phyloP scores from a whole-genome alignment of 2,888 invertebrate species.

The Anoplius nigerrimus region DNA sequence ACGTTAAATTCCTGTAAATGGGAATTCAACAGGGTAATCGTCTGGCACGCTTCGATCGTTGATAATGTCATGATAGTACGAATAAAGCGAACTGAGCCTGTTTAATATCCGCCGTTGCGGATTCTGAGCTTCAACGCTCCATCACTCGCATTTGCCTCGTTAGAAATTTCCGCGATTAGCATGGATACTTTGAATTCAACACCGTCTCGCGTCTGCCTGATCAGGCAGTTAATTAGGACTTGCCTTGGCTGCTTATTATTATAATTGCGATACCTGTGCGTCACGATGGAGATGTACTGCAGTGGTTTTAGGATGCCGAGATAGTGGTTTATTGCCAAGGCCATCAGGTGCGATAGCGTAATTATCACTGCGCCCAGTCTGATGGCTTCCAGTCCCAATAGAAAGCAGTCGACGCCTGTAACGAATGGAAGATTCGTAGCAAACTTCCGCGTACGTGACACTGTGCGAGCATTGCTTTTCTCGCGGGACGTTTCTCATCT shows the following conservation, averaged over 20 bases:
- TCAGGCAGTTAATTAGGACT: no score
- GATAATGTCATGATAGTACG: background rate
- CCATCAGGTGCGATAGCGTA: constrained; percentile 80
- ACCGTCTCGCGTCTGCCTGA: no score
- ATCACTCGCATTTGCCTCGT: background rate
- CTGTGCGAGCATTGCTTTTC: no score
- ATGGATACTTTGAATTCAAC: no score
- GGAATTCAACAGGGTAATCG: background rate
- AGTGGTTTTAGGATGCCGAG: constrained; percentile 80
- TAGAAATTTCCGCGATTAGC: background rate
- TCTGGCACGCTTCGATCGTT: background rate
- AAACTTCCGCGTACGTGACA: no score
- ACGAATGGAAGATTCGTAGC: no score
- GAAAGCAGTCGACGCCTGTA: constrained; percentile 56
- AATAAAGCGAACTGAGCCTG: no score
- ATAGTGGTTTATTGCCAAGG: constrained; percentile 82
- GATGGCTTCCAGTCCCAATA: constrained; percentile 73
- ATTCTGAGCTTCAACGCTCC: no score
- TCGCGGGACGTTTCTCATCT: background rate
- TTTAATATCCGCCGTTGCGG: no score
- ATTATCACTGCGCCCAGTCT: constrained; percentile 80
- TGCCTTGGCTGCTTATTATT: background rate
- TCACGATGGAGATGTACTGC: constrained; percentile 80
- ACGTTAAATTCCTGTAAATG: constrained; percentile 73
- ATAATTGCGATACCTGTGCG: constrained; percentile 62